Base-by-base conservation (phyloP, 2,797 vertebrate species). In the Onychomys arenicola region DNA sequence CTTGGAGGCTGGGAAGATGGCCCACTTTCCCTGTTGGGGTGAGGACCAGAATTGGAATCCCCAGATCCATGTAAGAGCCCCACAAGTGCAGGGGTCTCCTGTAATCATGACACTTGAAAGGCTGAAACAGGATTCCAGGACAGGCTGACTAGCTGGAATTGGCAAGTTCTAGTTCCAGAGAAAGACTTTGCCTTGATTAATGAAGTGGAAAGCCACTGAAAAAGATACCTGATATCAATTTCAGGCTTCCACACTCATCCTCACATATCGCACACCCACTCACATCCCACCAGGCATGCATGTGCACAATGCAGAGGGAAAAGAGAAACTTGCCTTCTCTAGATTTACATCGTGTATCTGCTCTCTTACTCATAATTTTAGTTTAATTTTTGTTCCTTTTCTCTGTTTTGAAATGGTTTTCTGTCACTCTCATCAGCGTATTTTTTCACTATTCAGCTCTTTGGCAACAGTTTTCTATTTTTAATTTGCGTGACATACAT, bases 341-440 rank as follows among this genome's bases (percentile, higher is more conserved):
- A 84, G 25, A 75, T 46, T 55, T 80, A 49, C 61, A 17, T 14
- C 75, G 46, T 2, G 3, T 14, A 43, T 65, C 43, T 93, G 59
- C 23, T 77, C 76, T 80, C 86, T 93, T 71, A 59, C 67, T 37
- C 34, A 40, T 34, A 59, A 78, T 87, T 81, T 81, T 87, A 73
- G 86, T 57, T 80, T 90, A 71, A 83, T 49, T 84, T 86, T 90
- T 75, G 23, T 13, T 19, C 2, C 17, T 65, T 87, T 52, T 43
- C 61, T 89, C n/a, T 90, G 14, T 95, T 83, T 90, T 69, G 46
- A 87, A 89, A 59, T n/a, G 93, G 52, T 40, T 52, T 40, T 40
- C 40, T 52, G 21, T 89, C 65, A 17, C 27, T 19, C 25, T 32
- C 61, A 46, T 27, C 21, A 27, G 32, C 57, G 87, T 34, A 34